Evolutionary conservation across 2,797 vertebrate genomes (phyloP), one percentile per base, ranked within the genome.

Genomic region (Simalia tracyae): DNA sequence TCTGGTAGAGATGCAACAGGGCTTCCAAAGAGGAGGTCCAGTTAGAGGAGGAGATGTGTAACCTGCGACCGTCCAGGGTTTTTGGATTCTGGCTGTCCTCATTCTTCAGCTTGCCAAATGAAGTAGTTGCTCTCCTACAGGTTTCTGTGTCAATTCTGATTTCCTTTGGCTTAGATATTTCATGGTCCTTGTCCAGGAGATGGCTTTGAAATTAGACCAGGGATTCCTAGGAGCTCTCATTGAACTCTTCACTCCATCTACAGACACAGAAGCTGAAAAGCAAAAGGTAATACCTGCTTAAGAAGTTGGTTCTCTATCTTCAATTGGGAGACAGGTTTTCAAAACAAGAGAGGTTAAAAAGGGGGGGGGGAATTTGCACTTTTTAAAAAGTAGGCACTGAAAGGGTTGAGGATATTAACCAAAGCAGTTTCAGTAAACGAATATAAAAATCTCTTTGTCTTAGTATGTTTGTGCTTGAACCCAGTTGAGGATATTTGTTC

Each of bases 171-270:
- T 31, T 94, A 99, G 99, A 92, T 99, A 99, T 96, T 99, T 99
- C 97, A 99, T 99, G 99, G 99, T 98, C 92, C 98, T 99, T 92
- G 98, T 99, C 93, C 99, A 99, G 96, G 99, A 99, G 96, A 99
- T 99, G 99, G 99, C 99, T 0, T 97, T 99, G 93, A 99, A 99
- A 97, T 95, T 99, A 2, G 99, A 99, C 94, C 99, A 99, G 93
- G 98, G 98, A 0, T 99, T 99, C 96, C 97, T 99, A 90, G 98
- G 97, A 87, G 98, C 98, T 72, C 90, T 98, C 56, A 92, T 97
- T 91, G 97, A 97, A n/a, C 93, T 99, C 24, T 98, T 99, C 88
- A 98, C 98, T 4, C 98, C 98, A 1, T 91, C 97, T 26, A 96
- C 95, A 10, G 98, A 98, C 64, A 96, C 97, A 2, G 97, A 97